phyloP scores from a whole-genome alignment of 2,797 vertebrate genomes.

The Pseudochaenichthys georgianus region DNA sequence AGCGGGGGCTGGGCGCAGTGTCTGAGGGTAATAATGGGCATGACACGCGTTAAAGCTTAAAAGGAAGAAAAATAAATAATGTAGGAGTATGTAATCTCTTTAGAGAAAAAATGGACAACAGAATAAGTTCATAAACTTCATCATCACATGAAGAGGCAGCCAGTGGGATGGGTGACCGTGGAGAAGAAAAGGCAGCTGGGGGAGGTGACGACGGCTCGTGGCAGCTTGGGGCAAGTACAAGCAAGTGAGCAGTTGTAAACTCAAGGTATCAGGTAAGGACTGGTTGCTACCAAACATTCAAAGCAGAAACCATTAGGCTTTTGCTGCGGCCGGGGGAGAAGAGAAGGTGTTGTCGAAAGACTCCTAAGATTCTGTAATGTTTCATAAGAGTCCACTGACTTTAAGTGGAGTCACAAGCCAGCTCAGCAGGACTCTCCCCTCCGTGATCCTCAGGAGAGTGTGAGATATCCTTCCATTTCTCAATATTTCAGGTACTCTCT shows the following conservation, averaged over 20 bases:
- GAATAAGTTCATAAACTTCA: constrained; percentile 58
- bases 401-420: constrained; percentile 54
- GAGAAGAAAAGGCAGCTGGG: constrained; percentile 45
- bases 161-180: constrained; percentile 45
- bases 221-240: constrained; percentile 76
- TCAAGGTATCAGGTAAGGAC: constrained; percentile 77
- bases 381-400: constrained; percentile 70
- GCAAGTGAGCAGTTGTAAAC: constrained; percentile 77
- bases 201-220: constrained; percentile 56
- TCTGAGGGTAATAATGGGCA: constrained; percentile 56
- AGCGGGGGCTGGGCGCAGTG: constrained; percentile 38
- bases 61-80: constrained; percentile 45
- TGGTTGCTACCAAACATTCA: constrained; percentile 86
- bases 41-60: constrained; percentile 79
- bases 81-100: constrained; percentile 59
- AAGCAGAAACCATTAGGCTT: constrained; percentile 83
- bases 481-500: constrained; percentile 53
- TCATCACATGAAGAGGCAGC: constrained; percentile 69
- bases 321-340: constrained; percentile 74
- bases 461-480: constrained; percentile 50
- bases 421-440: constrained; percentile 60
- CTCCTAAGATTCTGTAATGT: constrained; percentile 66
- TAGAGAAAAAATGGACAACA: constrained; percentile 58
- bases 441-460: constrained; percentile 58
- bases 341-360: constrained; percentile 68